A percentile compares a stretch with the other conserved stretches of the same genome.
phyloP scores from a whole-genome alignment of 2,888 invertebrate genomes.

The Apotomis turbidana region DNA sequence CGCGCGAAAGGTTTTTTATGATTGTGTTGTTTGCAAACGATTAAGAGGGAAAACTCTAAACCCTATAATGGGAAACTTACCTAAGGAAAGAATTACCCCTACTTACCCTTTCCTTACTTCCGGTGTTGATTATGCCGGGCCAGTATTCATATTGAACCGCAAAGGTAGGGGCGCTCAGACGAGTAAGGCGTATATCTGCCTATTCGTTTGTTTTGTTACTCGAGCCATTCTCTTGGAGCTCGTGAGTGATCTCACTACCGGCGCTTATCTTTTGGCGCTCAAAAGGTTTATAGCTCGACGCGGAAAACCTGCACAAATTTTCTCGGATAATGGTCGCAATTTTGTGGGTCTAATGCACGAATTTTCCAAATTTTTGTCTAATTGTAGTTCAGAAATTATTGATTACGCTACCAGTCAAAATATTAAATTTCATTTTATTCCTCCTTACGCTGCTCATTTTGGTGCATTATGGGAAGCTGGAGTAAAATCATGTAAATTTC shows the following conservation, averaged over 20 bases:
- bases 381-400: slow-evolving; percentile 2
- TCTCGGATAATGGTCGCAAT: slow-evolving; percentile 46
- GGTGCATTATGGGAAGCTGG: slow-evolving; percentile 12
- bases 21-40: neutral
- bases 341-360: slow-evolving; percentile 45
- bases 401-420: neutral
- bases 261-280: slow-evolving; percentile 44
- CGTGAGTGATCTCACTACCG: slow-evolving; percentile 43
- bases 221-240: slow-evolving; percentile 40
- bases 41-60: slow-evolving; percentile 9
- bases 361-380: slow-evolving; percentile 41
- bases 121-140: slow-evolving; percentile 49
- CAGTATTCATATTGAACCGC: slow-evolving; percentile 44
- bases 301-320: slow-evolving; percentile 46
- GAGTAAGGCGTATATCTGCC: slow-evolving; percentile 46
- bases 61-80: slow-evolving; percentile 46
- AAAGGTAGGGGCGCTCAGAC: slow-evolving; percentile 45
- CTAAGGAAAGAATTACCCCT: slow-evolving; percentile 43
- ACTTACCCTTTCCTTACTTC: slow-evolving; percentile 44
- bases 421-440: neutral
- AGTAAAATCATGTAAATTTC: slow-evolving; percentile 10
- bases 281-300: slow-evolving; percentile 47
- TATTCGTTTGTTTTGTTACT: slow-evolving; percentile 46
- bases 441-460: slow-evolving; percentile 20
- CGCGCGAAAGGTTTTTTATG: slow-evolving; percentile 24